Evolutionary conservation across 2,113 vertebrate genomes (phyloP).

Genomic region (Melozone crissalis): DNA sequence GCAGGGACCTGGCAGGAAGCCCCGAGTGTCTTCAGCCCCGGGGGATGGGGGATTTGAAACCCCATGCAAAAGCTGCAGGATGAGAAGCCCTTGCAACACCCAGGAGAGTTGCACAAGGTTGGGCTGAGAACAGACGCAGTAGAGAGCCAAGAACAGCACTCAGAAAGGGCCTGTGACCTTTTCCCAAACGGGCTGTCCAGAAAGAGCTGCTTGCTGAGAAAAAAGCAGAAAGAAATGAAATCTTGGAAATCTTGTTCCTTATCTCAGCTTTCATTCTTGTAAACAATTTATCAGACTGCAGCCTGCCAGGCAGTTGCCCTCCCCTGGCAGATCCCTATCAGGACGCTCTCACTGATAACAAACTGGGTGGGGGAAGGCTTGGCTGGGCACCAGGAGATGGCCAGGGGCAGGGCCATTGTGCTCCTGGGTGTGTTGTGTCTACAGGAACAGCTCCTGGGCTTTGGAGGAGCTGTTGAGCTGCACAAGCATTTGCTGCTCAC

Average conservation of each 20-base stretch:
- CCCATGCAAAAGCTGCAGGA: background rate
- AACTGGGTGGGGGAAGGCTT: background rate
- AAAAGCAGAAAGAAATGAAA: background rate
- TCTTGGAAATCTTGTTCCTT: background rate
- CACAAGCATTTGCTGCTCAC: background rate
- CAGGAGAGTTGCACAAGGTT: fast-evolving
- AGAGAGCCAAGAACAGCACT: background rate
- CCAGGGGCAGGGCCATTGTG: background rate
- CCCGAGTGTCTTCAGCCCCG: background rate
- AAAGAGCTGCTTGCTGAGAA: background rate
- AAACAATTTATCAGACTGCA: background rate
- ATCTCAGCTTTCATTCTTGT: background rate
- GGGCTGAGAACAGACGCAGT: background rate
- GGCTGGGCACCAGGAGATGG: background rate
- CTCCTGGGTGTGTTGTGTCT: background rate
- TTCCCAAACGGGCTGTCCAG: fast-evolving
- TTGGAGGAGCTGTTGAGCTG: background rate
- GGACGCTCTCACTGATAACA: background rate
- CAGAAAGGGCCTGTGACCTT: fast-evolving
- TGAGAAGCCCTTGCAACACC: background rate
- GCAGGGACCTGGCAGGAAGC: background rate
- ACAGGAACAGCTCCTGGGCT: background rate
- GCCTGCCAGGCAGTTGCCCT: background rate
- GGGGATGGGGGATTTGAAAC: background rate
- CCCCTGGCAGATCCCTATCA: background rate